Base-by-base conservation (phyloP, 2,888 invertebrate genomes). In the Acronicta leporina region DNA sequence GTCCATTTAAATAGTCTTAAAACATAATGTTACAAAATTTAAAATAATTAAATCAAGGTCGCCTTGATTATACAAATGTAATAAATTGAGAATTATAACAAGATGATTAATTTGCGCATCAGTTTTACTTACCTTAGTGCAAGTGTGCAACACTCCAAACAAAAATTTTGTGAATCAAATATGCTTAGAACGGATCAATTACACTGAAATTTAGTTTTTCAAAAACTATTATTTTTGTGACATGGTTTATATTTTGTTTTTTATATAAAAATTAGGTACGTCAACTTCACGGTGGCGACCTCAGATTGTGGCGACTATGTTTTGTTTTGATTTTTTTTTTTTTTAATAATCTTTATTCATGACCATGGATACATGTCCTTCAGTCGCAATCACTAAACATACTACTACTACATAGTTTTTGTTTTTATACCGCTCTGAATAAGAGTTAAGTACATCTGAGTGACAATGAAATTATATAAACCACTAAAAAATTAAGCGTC, bases 1-100 rank as follows among this genome's bases (percentile, higher is more conserved):
- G 82, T 94, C 94, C 94, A 94, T 94, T 85, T 82, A 73, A 75
- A 68, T 65, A 59, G 68, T 66, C 80, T 70, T 57, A 60, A 50
- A 63, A 57, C 42, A 57, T n/a, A n/a, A n/a, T n/a, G n/a, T 27
- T 25, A 53, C 55, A 57, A 67, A 43, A 46, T 9, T 25, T 35
- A 8, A 16, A 27, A 11, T 35, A 13, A 33, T 11, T 33, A 11
- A 8, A 33, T 52, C 53, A 69, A 57, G 27, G 57, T 47, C 49
- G 50, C 14, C 43, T 51, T 11, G 25, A 45, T 46, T 48, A 43
- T 4, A 20, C 40, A 59, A 68, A 69, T 59, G 38, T 27, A 57
- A 60, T n/a, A n/a, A 56, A 64, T 44, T 13, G 20, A 44, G 38
- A 63, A 53, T 16, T 16, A 47, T 44, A 27, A 48, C 14, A 44